Evolutionary conservation across 2,797 vertebrate genomes (phyloP), one percentile per base, ranked within the genome.

Genomic region (Enteromius trimaculatus): DNA sequence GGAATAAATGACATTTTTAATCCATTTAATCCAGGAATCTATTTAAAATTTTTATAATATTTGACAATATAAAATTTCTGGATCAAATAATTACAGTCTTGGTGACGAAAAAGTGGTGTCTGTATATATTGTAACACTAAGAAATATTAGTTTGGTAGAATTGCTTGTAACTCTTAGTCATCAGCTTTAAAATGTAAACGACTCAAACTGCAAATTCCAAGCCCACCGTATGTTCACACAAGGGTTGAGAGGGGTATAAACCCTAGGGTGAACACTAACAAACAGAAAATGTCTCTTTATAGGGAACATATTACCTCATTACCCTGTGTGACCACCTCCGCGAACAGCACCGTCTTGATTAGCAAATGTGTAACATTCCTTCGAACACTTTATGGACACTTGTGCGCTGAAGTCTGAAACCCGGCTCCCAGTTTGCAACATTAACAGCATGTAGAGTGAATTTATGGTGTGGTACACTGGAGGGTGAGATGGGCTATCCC

Each of bases 291-390:
- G 77, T 82, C 19, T 42, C 66, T 84, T 83, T 71, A 87, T 88
- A 84, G 85, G 88, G 70, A 65, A 62, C 84, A 78, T 83, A 47
- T 80, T 71, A 86, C 83, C 84, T 77, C 39, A 83, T 85, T 86
- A 69, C 79, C 70, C 55, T 58, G 79, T 74, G 84, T 88, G 85
- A 88, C 85, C 90, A 86, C 84, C 86, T 84, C 83, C 37, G 85
- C 44, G 68, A 80, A 69, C 34, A 78, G 81, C 78, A 78, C 58
- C 53, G 77, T 75, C 68, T 80, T 85, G 88, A 88, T 90, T 86
- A 88, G 86, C 62, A 53, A 86, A 90, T 86, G 87, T 85, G 85
- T 82, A 86, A 84, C 88, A 89, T 88, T 89, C 88, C 89, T 87
- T 53, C 5, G 51, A 75, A 66, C 70, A 23, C 84, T 91, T 90